Evolutionary conservation across 2,113 vertebrate species (phyloP), one percentile per base, ranked within the genome.

Genomic region (Muntiacus reevesi): DNA sequence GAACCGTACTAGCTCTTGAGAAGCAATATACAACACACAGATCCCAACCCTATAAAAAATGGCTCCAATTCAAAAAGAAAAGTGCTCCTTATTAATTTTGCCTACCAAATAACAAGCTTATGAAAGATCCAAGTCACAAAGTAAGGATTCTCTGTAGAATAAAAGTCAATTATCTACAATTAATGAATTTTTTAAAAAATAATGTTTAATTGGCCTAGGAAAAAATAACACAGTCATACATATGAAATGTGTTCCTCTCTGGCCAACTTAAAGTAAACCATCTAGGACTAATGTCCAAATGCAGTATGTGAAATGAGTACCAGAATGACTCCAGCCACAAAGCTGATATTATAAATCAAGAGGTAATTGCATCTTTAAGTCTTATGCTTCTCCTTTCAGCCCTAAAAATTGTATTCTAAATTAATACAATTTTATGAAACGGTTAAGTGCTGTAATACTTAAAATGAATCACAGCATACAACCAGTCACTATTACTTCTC

Each of bases 281-380:
- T 59, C 89, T 91, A 97, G 86, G 30, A 59, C 85, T 10, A 90
- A 76, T 25, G 60, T 57, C 79, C 90, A 90, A 94, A 85, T 10
- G 16, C 36, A 83, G n/a, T 91, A 67, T 36, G 16, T 92, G 94
- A 95, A 95, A 67, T 33, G 60, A 93, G 57, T 74, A 87, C 71
- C 79, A 96, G 91, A 79, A 89, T 94, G 87, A 94, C 85, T 94
- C 87, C 17, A 60, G 59, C 36, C 85, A 97, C 88, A 96, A 91
- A 96, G 85, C 71, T 87, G 78, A 89, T 55, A 89, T 81, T 94
- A 97, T 87, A 95, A 97, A 98, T 81, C 94, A 97, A 95, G 88
- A 85, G 86, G 91, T 90, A 96, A 97, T 16, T 96, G 52, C 71
- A 91, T 92, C 97, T 94, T 94, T 89, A 96, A 93, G 86, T 81